A percentile compares a stretch with the other conserved stretches of the same genome.
Conservation (phyloP, 2,888 invertebrate species). For the Rotaria magnacalcarata region DNA sequence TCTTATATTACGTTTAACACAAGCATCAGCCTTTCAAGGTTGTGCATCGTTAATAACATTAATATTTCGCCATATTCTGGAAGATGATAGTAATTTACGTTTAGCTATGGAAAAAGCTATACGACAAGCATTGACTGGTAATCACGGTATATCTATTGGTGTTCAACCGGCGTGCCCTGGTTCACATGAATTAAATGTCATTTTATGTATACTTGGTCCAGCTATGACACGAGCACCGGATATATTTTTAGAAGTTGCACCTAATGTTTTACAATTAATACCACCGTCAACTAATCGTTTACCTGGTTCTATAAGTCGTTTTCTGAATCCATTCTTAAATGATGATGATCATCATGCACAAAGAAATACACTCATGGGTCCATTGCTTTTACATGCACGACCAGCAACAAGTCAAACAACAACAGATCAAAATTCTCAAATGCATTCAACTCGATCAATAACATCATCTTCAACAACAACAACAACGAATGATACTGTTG, state of each 20-base stretch:
- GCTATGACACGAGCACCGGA: constrained; percentile 73
- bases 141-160: constrained; percentile 58
- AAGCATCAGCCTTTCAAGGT: constrained; percentile 70
- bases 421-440: too few species aligned
- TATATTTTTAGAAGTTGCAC: constrained; percentile 61
- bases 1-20: constrained; percentile 70
- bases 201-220: constrained; percentile 71
- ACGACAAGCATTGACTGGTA: constrained; percentile 62
- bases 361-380: neutral
- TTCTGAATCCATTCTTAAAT: too few species aligned
- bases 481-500: neutral
- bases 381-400: neutral
- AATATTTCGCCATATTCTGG: constrained; percentile 73
- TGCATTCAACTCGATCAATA: too few species aligned
- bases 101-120: constrained; percentile 68
- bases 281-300: neutral
- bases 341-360: neutral
- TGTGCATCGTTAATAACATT: constrained; percentile 72
- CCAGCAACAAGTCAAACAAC: constrained; percentile 10
- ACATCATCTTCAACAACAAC: too few species aligned
- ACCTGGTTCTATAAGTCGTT: too few species aligned
- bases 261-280: constrained; percentile 34
- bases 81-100: constrained; percentile 70
- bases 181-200: constrained; percentile 73
- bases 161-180: too few species aligned